Conservation (phyloP, 2,113 vertebrate genomes). For the Odontophorus gujanensis region DNA sequence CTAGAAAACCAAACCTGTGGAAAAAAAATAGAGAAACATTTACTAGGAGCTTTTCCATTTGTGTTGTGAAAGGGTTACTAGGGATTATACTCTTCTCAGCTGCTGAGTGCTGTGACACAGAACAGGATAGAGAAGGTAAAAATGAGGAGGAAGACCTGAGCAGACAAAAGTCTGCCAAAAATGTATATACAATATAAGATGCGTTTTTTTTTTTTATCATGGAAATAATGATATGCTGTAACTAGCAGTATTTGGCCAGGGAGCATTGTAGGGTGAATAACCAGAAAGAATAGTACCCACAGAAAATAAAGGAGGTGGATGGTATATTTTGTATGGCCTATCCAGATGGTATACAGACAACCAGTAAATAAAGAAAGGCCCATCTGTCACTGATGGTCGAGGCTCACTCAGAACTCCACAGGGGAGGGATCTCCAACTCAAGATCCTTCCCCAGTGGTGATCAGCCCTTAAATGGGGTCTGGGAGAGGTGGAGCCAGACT, state of each 20-base stretch:
- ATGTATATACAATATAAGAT: not conserved
- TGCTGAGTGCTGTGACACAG: not conserved
- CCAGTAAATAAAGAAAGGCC: too few relatives aligned
- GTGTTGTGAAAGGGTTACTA: not conserved
- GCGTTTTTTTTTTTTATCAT: not conserved
- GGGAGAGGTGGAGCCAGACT: too few relatives aligned
- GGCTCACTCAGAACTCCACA: too few relatives aligned
- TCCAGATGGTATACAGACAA: too few relatives aligned
- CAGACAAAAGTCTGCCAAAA: not conserved
- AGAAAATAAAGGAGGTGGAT: too few relatives aligned
- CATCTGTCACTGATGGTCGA: too few relatives aligned
- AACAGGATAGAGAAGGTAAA: not conserved
- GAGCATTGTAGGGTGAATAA: not conserved
- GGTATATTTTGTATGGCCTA: too few relatives aligned
- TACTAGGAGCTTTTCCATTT: not conserved
- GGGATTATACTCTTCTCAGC: not conserved
- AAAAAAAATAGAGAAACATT: not conserved
- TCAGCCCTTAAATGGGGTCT: too few relatives aligned
- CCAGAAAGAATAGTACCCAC: too few relatives aligned
- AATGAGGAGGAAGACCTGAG: not conserved
- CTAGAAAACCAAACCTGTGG: constrained; percentile 39
- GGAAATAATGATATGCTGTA: constrained; percentile 27
- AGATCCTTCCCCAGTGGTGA: too few relatives aligned
- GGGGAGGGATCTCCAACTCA: too few relatives aligned
- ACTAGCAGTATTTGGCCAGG: constrained; percentile 34